phyloP scores from a whole-genome alignment of 2,113 vertebrate genomes.

The Sula dactylatra region DNA sequence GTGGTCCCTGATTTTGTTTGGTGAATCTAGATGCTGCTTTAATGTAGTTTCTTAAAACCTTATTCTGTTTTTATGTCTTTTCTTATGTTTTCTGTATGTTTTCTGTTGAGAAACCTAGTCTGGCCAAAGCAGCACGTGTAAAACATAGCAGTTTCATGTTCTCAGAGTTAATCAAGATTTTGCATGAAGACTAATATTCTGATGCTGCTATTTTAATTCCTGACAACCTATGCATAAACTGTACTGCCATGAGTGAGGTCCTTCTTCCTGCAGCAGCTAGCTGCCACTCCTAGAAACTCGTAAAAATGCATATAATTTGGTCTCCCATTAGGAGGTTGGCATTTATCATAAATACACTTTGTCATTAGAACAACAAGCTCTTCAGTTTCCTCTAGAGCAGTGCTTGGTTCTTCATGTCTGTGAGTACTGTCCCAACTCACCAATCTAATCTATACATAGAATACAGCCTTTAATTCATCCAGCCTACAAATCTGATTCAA shows the following conservation, averaged over 20 bases:
- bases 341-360: background rate
- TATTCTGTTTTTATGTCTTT: background rate
- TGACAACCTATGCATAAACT: background rate
- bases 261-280: background rate
- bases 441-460: background rate
- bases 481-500: background rate
- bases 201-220: background rate
- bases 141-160: background rate
- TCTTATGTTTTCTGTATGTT: background rate
- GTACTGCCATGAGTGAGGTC: background rate
- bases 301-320: rapidly evolving
- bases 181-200: background rate
- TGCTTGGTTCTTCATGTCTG: background rate
- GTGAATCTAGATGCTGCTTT: background rate
- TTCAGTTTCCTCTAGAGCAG: constrained; percentile 35
- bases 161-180: background rate
- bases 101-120: background rate
- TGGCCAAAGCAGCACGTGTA: background rate
- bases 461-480: background rate
- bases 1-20: background rate
- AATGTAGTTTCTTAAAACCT: background rate
- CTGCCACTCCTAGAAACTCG: background rate
- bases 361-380: background rate
- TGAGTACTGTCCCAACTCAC: background rate
- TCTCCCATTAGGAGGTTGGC: background rate